Conservation (phyloP, 2,113 vertebrate species). For the Trachemys scripta region DNA sequence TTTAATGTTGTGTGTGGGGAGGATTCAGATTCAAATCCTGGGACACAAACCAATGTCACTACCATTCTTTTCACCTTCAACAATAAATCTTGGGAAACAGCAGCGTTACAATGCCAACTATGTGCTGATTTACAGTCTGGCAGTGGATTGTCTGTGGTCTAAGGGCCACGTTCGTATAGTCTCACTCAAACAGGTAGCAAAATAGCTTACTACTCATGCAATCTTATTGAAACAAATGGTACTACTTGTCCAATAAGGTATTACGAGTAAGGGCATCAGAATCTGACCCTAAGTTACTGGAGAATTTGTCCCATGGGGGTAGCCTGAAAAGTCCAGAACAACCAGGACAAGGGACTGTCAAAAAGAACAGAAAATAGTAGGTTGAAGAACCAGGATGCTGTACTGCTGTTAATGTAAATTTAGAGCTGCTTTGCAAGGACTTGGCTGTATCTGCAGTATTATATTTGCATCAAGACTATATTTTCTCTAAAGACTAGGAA, state of each 20-base stretch:
- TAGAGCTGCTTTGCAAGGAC: not conserved
- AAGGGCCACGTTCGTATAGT: not conserved
- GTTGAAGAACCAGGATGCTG: not conserved
- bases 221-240: not conserved
- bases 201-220: not conserved
- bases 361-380: not conserved
- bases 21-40: not conserved
- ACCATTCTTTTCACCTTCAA: not conserved
- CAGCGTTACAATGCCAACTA: not conserved
- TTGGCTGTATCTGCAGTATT: not conserved
- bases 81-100: not conserved
- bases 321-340: not conserved
- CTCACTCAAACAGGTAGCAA: not conserved
- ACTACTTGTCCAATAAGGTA: not conserved
- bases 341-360: not conserved
- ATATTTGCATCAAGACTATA: not conserved
- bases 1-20: not conserved
- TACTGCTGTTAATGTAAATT: not conserved
- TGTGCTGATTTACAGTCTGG: not conserved
- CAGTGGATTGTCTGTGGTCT: too few species aligned
- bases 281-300: not conserved
- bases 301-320: not conserved
- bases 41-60: not conserved
- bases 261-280: not conserved
- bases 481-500: not conserved